Base-by-base conservation (phyloP, 2,888 invertebrate genomes). In the Cactoblastis cactorum region DNA sequence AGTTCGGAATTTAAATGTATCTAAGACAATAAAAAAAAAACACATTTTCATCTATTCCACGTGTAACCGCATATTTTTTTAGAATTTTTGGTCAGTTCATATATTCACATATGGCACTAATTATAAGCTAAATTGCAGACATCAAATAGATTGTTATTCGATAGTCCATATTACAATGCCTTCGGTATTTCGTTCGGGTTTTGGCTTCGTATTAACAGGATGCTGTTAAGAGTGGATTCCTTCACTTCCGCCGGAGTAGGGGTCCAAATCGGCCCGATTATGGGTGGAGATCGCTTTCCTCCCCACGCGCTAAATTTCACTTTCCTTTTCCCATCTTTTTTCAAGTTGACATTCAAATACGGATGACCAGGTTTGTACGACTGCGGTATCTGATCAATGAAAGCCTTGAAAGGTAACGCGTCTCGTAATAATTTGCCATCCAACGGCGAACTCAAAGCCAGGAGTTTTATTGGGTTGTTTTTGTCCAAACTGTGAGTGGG, bases 261-360 rank as follows among this genome's bases (percentile, higher is more conserved):
- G 0, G 81, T 83, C 88, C 88, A 88, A 32, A 89, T 85, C 0
- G 88, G 88, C 0, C 88, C 88, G n/a, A 89, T 88, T 32, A 89
- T 83, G 0, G 88, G 88, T 0, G 85, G 84, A 0, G 87, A 80
- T 34, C 88, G 67, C 53, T 89, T 88, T 0, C 89, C 89, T 0
- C 88, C 88, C 89, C 89, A 88, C 14, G 84, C 81, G 56, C 88
- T 89, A 49, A 89, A 89, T 54, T 88, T 88, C 3, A 87, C 83
- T 69, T 88, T 88, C 63, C 88, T 71, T 58, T 88, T 89, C 0
- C 87, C 88, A 52, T 88, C 86, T 49, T 82, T 87, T 59, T 85
- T 88, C 52, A 87, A 64, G 47, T 79, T 75, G 1, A 87, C 74
- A 33, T 85, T 81, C 3, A 67, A 57, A 54, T 87, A 89, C 0